Evolutionary conservation across 2,888 invertebrate genomes (phyloP), one percentile per base, ranked within the genome.

Genomic region (Epirrhoe alternata): DNA sequence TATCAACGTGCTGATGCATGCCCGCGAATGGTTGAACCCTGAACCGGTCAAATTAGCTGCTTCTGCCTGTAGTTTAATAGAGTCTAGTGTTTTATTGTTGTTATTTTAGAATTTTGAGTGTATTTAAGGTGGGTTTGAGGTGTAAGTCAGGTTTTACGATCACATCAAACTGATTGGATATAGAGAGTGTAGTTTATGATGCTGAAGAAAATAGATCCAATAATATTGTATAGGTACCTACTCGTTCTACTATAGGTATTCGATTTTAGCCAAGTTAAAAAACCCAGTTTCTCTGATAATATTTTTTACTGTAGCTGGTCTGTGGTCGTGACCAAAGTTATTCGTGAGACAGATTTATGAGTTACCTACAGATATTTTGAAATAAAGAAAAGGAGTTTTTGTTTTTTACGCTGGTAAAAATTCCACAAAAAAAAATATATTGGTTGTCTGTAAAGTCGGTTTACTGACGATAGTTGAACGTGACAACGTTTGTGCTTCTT

Each of bases 11-110:
- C 59, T 52, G 51, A 42, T 42, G 14, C 51, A 38, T 10, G 38
- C 30, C 14, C 17, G 14, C n/a, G 24, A 53, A 14, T 57, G 30
- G 30, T 10, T 6, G 2, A 38, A 49, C 50, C 58, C 30, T 59
- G 51, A 51, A 53, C 24, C 47, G 42, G 56, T 64, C 54, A 64
- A 68, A 68, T 68, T 64, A 68, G 64, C 64, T n/a, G 10, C 33
- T 55, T 24, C 55, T 17, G 56, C 47, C 17, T 17, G 45, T 35
- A 64, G 55, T 68, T 68, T 64, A 64, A 68, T 68, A 68, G 51
- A 67, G 56, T 57, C 10, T 63, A 55, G 50, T 64, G 53, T 68
- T 64, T 68, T 61, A 68, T 68, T 64, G 57, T 55, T 64, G 68
- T 68, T 64, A 64, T 61, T 61, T 61, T 64, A 57, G 8, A 45